phyloP scores from a whole-genome alignment of 2,113 vertebrate species.

The Sialia sialis region DNA sequence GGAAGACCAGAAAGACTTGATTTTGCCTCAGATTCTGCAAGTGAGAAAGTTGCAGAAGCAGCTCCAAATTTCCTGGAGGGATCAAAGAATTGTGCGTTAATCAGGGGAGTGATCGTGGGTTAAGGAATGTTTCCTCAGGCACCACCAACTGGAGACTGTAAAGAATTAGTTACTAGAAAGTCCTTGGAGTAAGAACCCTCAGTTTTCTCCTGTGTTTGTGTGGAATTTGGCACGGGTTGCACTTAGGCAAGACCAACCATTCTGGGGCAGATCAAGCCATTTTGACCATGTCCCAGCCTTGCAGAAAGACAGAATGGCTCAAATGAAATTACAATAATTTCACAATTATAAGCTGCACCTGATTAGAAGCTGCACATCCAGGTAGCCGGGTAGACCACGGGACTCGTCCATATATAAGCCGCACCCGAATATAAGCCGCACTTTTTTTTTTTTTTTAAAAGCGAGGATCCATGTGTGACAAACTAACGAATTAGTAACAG shows the following conservation, averaged over 20 bases:
- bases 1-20: neutral
- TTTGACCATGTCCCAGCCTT: neutral
- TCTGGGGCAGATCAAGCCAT: neutral
- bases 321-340: too few relatives aligned
- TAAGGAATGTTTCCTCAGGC: conserved; percentile 10
- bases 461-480: too few relatives aligned
- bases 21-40: neutral
- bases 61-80: neutral
- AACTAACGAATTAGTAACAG: too few relatives aligned
- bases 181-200: neutral
- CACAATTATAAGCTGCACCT: too few relatives aligned
- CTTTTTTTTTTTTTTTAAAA: too few relatives aligned
- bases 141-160: neutral
- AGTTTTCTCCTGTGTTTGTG: neutral
- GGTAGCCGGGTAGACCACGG: too few relatives aligned
- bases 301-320: neutral
- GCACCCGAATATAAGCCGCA: too few relatives aligned
- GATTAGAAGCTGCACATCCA: too few relatives aligned
- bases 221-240: neutral
- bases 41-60: neutral
- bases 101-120: neutral
- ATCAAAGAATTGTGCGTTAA: neutral
- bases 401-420: too few relatives aligned
- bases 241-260: neutral
- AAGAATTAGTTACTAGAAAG: neutral